Base-by-base conservation (phyloP, 1,140 invertebrate genomes). In the Trichonephila inaurata region DNA sequence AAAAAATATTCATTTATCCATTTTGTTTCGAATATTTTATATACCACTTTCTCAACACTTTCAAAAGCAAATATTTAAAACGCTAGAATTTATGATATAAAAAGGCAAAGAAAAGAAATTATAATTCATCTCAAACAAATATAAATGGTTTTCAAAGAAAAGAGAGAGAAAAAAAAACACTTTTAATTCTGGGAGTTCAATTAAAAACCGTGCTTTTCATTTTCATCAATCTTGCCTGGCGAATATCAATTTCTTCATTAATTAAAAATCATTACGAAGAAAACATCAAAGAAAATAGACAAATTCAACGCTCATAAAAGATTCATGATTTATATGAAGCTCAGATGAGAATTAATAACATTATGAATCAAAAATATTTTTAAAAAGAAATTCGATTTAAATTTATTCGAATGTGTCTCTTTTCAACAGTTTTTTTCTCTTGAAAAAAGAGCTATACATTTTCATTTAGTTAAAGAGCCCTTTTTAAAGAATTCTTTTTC, bases 301-400 rank as follows among this genome's bases (percentile, higher is more conserved):
- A 40, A 77, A 77, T 40, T 4, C 72, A 18, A 40, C 24, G 33
- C 72, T 77, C 72, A 77, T 77, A 77, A 77, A 77, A 77, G 72
- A 77, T 77, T 77, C 28, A 77, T 77, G 72, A 77, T 40, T 77
- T 40, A 33, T 77, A 33, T 18, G 28, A 40, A 77, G 28, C 72
- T 33, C 72, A 4, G 72, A 77, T 77, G 72, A 33, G 33, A 77
- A 77, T 28, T 77, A 77, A 77, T 77, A 77, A 33, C 33, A 77
- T 77, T 77, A 77, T 77, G 72, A 77, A 77, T 77, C 33, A 77
- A 77, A 69, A 77, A 28, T 77, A 28, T 40, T 40, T 40, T 77
- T 40, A 77, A 77, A 77, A 77, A 77, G 72, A 40, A 77, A 77
- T 28, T 77, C 72, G 72, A 77, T 77, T 77, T 77, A 77, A 77